Evolutionary conservation across 2,797 vertebrate species (phyloP), one percentile per base, ranked within the genome.

Genomic region (Peromyscus attwateri): DNA sequence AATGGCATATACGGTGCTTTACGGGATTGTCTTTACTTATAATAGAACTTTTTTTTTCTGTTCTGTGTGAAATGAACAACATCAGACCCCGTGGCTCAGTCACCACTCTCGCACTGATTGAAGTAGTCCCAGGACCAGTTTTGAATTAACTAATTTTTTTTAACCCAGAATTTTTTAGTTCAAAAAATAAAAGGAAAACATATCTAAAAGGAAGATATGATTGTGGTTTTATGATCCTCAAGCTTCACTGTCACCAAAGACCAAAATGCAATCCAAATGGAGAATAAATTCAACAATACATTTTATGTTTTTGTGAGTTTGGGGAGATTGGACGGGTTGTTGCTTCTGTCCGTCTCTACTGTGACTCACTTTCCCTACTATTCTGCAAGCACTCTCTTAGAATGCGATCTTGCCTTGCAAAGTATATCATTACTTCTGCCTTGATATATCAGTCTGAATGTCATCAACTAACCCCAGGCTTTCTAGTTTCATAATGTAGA

Each of bases 341-440:
- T 96, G 92, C 60, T 70, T 96, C 97, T 91, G 81, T 96, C 64
- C 92, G 14, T 80, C 95, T 97, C 98, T 96, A 87, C 75, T 83
- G 71, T 77, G 88, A 97, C 93, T 96, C 95, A 83, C 76, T 91
- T 94, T 97, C 62, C n/a, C 95, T 87, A 76, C 70, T 83, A 95
- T 96, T 96, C 96, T 97, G 79, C 97, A 97, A 96, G 93, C 76
- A 95, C 62, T 90, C 75, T 93, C 57, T 92, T 98, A 95, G 91
- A 96, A 97, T 82, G 85, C 91, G 14, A 55, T 94, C 87, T 34
- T 80, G 77, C 57, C 68, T 97, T 92, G 64, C 79, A 95, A 92
- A 95, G 94, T 64, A 40, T 96, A 93, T 97, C 75, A 91, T 97
- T 97, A 82, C 85, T 98, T 95, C n/a, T 95, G 80, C 92, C 87